Percentiles rank a stretch among this genome's conserved stretches.
Evolutionary conservation across 2,113 vertebrate species (phyloP).

Genomic region (Sebastes schlegelii): DNA sequence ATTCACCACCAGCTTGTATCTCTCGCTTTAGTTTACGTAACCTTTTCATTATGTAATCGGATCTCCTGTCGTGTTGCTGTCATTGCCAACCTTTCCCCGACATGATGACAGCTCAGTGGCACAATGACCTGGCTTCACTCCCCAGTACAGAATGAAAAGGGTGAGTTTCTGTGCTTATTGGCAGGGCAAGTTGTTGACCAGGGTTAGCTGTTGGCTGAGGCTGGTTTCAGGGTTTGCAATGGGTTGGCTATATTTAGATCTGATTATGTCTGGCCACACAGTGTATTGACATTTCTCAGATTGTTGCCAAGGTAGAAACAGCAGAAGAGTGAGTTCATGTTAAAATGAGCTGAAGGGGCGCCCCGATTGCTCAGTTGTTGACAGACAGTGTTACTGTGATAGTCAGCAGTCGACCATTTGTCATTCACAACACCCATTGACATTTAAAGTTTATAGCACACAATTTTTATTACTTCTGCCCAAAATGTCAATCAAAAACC

Average conservation of each 20-base stretch:
- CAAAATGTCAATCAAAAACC: too few species aligned
- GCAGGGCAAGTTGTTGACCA: constrained; percentile 5
- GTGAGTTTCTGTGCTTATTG: background rate
- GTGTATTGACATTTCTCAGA: constrained; percentile 35
- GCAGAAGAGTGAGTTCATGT: background rate
- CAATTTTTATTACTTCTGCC: too few species aligned
- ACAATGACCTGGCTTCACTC: background rate
- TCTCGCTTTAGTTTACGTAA: constrained; percentile 26
- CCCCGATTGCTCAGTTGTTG: too few species aligned
- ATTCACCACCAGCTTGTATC: background rate
- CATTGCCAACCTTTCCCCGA: background rate
- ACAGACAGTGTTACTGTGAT: too few species aligned
- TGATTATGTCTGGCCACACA: constrained; percentile 20
- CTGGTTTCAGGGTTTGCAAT: constrained; percentile 12
- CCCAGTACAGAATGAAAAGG: background rate
- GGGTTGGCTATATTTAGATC: constrained; percentile 49
- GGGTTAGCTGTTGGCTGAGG: background rate
- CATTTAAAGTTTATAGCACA: too few species aligned
- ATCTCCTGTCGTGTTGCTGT: background rate
- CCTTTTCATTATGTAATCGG: background rate
- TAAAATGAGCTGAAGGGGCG: background rate
- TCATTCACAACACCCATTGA: too few species aligned
- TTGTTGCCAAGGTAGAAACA: constrained; percentile 14
- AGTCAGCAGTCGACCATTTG: too few species aligned
- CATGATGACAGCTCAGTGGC: constrained; percentile 1